These are phyloP conservation scores for Himalopsyche japonica DNA, from an alignment of 2,888 invertebrate species.

Conservation along the genomic window DNA sequence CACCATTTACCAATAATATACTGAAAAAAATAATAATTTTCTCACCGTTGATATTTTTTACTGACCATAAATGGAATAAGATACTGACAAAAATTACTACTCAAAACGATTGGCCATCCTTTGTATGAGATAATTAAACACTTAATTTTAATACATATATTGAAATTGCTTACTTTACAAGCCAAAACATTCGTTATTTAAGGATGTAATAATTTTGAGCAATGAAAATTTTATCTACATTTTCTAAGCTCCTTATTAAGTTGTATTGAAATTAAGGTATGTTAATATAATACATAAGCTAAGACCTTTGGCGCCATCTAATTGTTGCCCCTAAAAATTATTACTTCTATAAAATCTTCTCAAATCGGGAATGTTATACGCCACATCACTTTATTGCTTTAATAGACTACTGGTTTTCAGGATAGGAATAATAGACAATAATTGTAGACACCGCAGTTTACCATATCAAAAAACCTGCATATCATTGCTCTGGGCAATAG, in stretches of 20 bases:
- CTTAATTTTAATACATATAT: background rate
- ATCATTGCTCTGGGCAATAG: background rate
- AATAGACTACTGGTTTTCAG: slow-evolving; percentile 1
- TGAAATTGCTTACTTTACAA: background rate
- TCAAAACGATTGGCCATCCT: too few relatives aligned
- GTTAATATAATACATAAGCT: too few relatives aligned
- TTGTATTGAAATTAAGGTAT: too few relatives aligned
- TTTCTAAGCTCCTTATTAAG: too few relatives aligned
- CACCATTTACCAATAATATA: too few relatives aligned
- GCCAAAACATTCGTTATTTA: background rate
- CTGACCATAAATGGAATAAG: too few relatives aligned
- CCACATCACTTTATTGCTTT: background rate
- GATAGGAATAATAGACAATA: background rate
- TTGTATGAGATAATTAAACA: too few relatives aligned
- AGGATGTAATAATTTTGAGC: too few relatives aligned
- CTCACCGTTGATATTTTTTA: too few relatives aligned
- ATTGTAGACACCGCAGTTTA: background rate
- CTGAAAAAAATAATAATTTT: too few relatives aligned
- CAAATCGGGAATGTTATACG: background rate
- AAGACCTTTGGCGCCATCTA: background rate
- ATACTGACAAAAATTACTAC: too few relatives aligned
- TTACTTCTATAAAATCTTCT: background rate
- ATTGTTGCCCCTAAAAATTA: background rate
- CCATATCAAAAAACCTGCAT: background rate
- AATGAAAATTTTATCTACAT: too few relatives aligned